phyloP scores from a whole-genome alignment of 2,797 vertebrate genomes.

The Artibeus lituratus region DNA sequence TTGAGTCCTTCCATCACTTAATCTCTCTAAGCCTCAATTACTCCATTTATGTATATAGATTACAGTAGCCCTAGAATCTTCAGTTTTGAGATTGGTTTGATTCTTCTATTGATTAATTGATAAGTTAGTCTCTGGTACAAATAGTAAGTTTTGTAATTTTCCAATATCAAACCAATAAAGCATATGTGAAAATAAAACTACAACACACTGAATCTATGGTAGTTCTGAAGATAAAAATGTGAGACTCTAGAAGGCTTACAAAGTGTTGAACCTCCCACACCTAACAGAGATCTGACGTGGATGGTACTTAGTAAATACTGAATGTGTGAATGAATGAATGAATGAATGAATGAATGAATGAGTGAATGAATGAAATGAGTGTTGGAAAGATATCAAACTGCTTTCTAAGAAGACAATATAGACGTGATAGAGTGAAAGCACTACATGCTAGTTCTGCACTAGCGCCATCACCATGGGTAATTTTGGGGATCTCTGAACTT shows the following conservation, averaged over 20 bases:
- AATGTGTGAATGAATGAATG: background rate
- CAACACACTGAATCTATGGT: background rate
- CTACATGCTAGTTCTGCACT: background rate
- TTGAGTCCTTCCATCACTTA: background rate
- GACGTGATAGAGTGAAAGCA: background rate
- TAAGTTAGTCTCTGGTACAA: background rate
- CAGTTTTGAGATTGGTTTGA: background rate
- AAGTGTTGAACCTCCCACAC: background rate
- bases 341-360: too few species aligned
- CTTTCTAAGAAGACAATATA: background rate
- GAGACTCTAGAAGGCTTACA: background rate
- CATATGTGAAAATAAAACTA: background rate
- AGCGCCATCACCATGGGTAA: background rate
- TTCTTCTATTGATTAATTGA: background rate
- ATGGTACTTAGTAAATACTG: background rate
- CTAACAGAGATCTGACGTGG: background rate
- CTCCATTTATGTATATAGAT: background rate
- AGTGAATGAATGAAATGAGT: background rate
- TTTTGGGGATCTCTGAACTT: background rate
- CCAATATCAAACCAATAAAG: background rate
- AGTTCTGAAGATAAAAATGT: background rate
- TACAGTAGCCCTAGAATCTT: background rate
- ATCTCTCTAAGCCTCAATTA: background rate
- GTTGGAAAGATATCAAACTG: background rate
- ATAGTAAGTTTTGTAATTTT: conserved; percentile 16